Evolutionary conservation across 2,888 invertebrate genomes (phyloP).

Genomic region (Liposcelis brunnea): DNA sequence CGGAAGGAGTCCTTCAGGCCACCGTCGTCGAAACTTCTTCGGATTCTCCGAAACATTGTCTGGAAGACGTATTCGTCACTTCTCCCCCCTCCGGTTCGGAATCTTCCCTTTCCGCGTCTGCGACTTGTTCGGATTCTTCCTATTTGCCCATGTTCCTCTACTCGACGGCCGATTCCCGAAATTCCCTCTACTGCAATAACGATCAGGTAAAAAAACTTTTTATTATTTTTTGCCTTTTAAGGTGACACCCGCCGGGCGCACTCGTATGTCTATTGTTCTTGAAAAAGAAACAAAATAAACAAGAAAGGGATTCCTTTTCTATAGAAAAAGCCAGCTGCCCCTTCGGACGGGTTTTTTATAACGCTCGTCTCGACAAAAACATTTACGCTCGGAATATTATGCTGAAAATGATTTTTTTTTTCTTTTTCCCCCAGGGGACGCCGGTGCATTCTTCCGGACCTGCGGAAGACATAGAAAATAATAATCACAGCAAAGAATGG

Average conservation of each 20-base stretch:
- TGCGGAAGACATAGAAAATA: no score
- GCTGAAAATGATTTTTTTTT: no score
- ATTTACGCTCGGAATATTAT: no score
- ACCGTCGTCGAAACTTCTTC: constrained; percentile 8
- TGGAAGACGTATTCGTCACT: constrained; percentile 1
- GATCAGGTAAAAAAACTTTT: constrained; percentile 49
- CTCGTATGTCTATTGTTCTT: neutral
- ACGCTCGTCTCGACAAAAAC: no score
- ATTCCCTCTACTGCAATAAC: constrained; percentile 51
- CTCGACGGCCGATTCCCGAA: constrained; percentile 47
- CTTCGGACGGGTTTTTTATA: no score
- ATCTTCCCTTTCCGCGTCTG: neutral
- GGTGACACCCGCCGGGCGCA: no score
- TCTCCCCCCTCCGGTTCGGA: neutral
- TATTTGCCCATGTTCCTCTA: constrained; percentile 17
- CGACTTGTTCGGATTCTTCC: neutral
- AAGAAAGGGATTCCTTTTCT: no score
- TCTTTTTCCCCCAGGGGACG: constrained; percentile 40
- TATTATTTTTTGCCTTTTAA: constrained; percentile 1
- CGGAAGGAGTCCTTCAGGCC: constrained; percentile 43
- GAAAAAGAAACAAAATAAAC: no score
- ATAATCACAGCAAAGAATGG: no score
- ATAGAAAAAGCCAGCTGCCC: no score
- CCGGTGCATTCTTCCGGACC: constrained; percentile 38
- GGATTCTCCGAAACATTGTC: neutral